phyloP scores from a whole-genome alignment of 2,888 invertebrate species.

The Hyposoter didymator region DNA sequence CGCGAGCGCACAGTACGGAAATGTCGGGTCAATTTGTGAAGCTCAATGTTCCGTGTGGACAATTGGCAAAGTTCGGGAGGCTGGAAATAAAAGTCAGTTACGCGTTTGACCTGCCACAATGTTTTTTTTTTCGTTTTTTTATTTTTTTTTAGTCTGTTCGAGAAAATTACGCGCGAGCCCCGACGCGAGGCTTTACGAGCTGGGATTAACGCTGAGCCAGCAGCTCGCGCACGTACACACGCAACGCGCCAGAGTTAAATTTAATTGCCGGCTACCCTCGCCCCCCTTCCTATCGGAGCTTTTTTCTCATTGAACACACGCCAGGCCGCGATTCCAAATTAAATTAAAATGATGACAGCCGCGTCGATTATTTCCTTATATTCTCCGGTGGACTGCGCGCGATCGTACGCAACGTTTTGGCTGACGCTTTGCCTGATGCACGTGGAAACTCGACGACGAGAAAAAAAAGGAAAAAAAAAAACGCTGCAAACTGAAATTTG shows the following conservation, averaged over 20 bases:
- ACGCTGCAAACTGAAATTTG: too few species aligned
- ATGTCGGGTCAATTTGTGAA: conserved; percentile 33
- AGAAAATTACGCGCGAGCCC: conserved; percentile 20
- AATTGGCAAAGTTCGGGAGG: conserved; percentile 56
- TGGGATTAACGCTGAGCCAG: conserved; percentile 61
- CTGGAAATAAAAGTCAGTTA: conserved; percentile 22
- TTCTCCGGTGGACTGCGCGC: conserved; percentile 25
- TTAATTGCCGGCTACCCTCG: conserved; percentile 49
- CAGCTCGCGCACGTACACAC: conserved; percentile 49
- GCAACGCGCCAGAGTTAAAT: conserved; percentile 58
- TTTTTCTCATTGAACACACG: conserved; percentile 36
- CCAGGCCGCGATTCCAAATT: conserved; percentile 63
- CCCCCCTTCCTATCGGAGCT: conserved; percentile 1
- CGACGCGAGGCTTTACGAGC: conserved; percentile 59
- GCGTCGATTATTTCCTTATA: conserved; percentile 68
- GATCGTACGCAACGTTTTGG: neutral
- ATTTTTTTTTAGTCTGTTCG: neutral
- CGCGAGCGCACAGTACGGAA: neutral
- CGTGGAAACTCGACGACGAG: too few species aligned
- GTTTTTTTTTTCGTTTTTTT: neutral
- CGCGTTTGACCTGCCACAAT: neutral
- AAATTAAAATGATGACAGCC: conserved; percentile 72
- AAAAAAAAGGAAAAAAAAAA: too few species aligned
- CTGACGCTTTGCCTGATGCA: too few species aligned
- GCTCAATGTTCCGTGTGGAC: neutral